A percentile compares a stretch with the other conserved stretches of the same genome.
phyloP scores from a whole-genome alignment of 37 sponge, comb jelly and placozoan genomes.

The Ephydatia muelleri region DNA sequence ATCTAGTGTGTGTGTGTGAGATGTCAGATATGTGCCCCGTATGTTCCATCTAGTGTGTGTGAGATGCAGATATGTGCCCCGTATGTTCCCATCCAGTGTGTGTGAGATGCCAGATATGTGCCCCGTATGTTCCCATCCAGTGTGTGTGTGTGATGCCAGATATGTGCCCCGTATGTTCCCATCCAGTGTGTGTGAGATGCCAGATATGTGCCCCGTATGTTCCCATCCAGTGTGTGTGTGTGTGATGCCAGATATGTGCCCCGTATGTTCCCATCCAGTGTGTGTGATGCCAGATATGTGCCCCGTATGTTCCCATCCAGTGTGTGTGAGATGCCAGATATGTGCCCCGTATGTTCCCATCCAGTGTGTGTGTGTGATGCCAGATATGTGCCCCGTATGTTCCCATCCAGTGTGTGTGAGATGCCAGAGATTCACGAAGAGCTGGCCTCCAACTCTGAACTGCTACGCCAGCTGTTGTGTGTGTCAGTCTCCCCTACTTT shows the following conservation, averaged over 20 bases:
- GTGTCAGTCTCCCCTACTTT: neutral
- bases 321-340: neutral
- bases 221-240: conserved; percentile 5
- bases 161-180: neutral
- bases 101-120: no score
- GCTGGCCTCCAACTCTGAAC: conserved; percentile 6
- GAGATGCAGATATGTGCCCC: no score
- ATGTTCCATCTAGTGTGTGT: no score
- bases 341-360: neutral
- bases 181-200: neutral
- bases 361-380: neutral
- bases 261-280: no score
- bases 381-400: no score
- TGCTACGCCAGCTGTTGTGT: conserved; percentile 23
- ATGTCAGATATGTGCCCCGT: no score
- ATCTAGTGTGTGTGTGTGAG: no score
- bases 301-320: neutral
- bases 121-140: neutral
- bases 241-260: neutral
- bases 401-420: conserved; percentile 9
- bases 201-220: no score
- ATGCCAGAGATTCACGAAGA: conserved; percentile 16
- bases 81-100: no score
- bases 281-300: no score
- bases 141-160: neutral